Evolutionary conservation across 2,113 vertebrate species (phyloP).

Genomic region (Atrichornis clamosus): DNA sequence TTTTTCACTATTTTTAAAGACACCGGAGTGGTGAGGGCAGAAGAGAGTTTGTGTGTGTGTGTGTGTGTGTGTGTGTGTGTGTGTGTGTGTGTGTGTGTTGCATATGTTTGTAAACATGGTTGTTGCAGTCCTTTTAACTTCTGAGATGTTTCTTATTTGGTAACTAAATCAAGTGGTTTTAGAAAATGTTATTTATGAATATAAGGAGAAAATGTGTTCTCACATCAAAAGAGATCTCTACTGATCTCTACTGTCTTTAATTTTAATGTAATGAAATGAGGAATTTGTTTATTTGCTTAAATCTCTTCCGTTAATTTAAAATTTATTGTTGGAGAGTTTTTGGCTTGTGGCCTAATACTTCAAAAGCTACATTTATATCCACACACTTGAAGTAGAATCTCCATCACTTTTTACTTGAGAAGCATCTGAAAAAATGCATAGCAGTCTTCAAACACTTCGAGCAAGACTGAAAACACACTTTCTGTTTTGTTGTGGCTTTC

Average conservation of each 20-base stretch:
- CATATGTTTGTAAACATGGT: neutral
- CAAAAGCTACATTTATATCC: neutral
- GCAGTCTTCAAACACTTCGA: neutral
- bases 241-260: neutral
- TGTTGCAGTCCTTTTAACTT: neutral
- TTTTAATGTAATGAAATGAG: neutral
- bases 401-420: neutral
- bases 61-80: neutral
- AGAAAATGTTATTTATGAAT: neutral
- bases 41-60: neutral
- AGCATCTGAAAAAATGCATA: neutral
- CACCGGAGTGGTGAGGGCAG: fast-evolving
- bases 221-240: neutral
- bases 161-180: neutral
- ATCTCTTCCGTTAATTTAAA: neutral
- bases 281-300: neutral
- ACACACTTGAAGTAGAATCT: neutral
- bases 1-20: neutral
- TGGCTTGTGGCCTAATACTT: neutral
- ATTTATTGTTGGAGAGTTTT: neutral
- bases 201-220: neutral
- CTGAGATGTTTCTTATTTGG: neutral
- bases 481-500: neutral
- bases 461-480: neutral
- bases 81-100: neutral